These are phyloP conservation scores for Anoura caudifer DNA, from an alignment of 2,113 vertebrate species.

Conservation along the genomic window DNA sequence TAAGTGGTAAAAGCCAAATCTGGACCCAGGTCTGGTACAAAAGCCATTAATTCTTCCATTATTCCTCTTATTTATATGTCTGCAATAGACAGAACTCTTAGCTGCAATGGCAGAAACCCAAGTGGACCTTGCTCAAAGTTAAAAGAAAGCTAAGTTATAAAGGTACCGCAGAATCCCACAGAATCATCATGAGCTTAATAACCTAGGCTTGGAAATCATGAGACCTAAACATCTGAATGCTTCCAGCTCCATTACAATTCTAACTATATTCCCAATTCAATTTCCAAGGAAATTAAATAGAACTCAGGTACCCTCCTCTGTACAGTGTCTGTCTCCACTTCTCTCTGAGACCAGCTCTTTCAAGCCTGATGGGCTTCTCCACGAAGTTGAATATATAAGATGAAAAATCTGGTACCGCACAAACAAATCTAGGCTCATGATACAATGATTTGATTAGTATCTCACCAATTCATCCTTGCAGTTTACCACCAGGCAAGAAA, in stretches of 20 bases:
- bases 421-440: not conserved
- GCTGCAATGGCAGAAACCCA: not conserved
- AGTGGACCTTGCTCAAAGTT: not conserved
- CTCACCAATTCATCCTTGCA: not conserved
- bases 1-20: not conserved
- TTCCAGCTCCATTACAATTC: not conserved
- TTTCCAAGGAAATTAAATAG: not conserved
- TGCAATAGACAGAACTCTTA: not conserved
- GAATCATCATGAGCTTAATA: not conserved
- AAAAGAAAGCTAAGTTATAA: not conserved
- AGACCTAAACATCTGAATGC: not conserved
- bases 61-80: not conserved
- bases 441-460: not conserved
- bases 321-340: not conserved
- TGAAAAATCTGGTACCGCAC: not conserved
- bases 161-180: not conserved
- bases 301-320: not conserved
- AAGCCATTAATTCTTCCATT: not conserved
- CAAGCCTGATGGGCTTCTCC: not conserved
- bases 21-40: not conserved
- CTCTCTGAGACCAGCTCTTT: not conserved
- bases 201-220: not conserved
- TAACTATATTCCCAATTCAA: not conserved
- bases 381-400: not conserved
- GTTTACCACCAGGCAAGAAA: not conserved